Percentiles rank a stretch among this genome's conserved stretches.
These are phyloP conservation scores for Mythimna albipuncta DNA, from an alignment of 2,888 invertebrate genomes.

Conservation along the genomic window DNA sequence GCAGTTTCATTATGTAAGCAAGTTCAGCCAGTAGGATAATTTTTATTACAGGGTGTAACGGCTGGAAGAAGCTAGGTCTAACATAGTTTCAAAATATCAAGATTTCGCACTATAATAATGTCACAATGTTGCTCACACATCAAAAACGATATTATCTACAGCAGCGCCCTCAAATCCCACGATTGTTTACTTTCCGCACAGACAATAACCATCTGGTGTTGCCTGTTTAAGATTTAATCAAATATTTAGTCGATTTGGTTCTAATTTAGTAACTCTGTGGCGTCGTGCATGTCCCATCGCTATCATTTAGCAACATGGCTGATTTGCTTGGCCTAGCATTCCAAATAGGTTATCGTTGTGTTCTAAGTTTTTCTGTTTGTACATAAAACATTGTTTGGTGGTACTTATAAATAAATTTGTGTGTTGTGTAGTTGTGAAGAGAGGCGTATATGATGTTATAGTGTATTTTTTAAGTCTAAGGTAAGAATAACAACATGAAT, in stretches of 20 bases:
- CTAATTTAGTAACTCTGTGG: conserved; percentile 8
- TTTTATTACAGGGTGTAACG: too few species aligned
- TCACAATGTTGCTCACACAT: too few species aligned
- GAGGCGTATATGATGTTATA: conserved; percentile 83
- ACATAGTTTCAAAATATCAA: too few species aligned
- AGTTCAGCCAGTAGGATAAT: too few species aligned
- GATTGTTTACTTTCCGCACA: too few species aligned
- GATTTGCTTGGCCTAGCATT: conserved; percentile 71
- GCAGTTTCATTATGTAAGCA: too few species aligned
- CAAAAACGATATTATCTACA: too few species aligned
- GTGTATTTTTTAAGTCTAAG: conserved; percentile 78
- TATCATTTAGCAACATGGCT: conserved; percentile 70
- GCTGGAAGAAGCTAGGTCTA: too few species aligned
- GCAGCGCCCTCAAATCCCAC: too few species aligned
- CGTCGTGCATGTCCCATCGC: conserved; percentile 36
- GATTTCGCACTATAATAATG: too few species aligned
- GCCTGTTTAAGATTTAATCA: too few species aligned
- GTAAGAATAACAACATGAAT: conserved; percentile 74
- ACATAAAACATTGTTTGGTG: conserved; percentile 71
- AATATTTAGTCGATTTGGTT: conserved; percentile 39
- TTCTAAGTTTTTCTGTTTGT: conserved; percentile 70
- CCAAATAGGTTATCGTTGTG: conserved; percentile 82
- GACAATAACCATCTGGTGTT: background rate
- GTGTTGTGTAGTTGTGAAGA: conserved; percentile 75
- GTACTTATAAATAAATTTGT: conserved; percentile 66